Percentiles rank a stretch among this genome's conserved stretches.
These are phyloP conservation scores for Gobius niger DNA, from an alignment of 2,113 vertebrate species.

Conservation along the genomic window DNA sequence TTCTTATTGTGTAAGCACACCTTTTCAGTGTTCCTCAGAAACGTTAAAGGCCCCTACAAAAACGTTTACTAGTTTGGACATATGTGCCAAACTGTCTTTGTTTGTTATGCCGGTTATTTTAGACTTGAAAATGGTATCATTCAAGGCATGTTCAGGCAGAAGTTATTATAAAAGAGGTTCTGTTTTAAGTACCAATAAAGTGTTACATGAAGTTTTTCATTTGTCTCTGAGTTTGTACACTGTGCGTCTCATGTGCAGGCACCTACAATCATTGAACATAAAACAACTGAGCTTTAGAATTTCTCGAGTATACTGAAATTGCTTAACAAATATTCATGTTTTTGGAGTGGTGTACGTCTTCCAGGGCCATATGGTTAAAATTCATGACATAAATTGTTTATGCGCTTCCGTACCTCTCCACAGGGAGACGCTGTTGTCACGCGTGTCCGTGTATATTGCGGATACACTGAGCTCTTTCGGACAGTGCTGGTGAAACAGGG, in stretches of 20 bases:
- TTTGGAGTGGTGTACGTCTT: not conserved
- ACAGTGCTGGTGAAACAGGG: not conserved
- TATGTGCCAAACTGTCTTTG: slow-evolving; percentile 45
- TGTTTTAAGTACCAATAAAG: slow-evolving; percentile 15
- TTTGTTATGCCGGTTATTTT: not conserved
- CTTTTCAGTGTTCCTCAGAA: slow-evolving; percentile 39
- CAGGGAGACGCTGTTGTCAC: slow-evolving; percentile 62
- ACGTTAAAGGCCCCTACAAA: slow-evolving; percentile 82
- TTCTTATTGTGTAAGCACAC: slow-evolving; percentile 48
- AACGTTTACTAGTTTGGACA: slow-evolving; percentile 76
- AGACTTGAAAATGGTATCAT: not conserved
- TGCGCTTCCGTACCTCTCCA: slow-evolving; percentile 21
- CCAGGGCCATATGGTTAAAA: not conserved
- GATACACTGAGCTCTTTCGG: not conserved
- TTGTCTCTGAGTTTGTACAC: not conserved
- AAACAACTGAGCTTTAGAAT: not conserved
- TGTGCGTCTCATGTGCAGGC: no score
- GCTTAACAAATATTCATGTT: no score
- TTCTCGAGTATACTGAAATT: not conserved
- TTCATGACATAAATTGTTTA: no score
- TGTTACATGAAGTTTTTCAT: not conserved
- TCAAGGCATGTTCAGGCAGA: slow-evolving; percentile 3
- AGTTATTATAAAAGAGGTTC: not conserved
- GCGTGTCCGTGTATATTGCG: not conserved
- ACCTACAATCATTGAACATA: not conserved